Evolutionary conservation across 1,140 invertebrate genomes (phyloP), one percentile per base, ranked within the genome.

Genomic region (Philaenus spumarius): DNA sequence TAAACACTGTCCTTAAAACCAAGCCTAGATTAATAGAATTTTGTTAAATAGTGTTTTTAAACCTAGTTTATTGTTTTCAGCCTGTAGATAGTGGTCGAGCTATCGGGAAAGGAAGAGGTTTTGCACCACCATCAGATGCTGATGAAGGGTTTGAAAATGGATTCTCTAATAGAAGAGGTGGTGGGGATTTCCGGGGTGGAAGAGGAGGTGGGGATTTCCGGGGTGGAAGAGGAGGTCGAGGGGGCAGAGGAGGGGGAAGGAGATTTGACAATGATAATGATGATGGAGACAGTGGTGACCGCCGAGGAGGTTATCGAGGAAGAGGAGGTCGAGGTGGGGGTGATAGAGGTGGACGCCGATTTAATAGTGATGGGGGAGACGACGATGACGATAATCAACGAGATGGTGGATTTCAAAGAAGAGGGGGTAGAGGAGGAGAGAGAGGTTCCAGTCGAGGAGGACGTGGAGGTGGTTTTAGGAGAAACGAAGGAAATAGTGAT

Each of bases 21-120:
- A n/a, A n/a, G n/a, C n/a, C n/a, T n/a, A n/a, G n/a, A n/a, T n/a
- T n/a, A n/a, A n/a, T n/a, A n/a, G n/a, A n/a, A n/a, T n/a, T n/a
- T n/a, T n/a, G n/a, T n/a, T n/a, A n/a, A n/a, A n/a, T n/a, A n/a
- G n/a, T n/a, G n/a, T n/a, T n/a, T n/a, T n/a, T n/a, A n/a, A n/a
- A n/a, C n/a, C n/a, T n/a, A n/a, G n/a, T 39, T 23, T 7, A 45
- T 26, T 57, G 14, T 58, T 12, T 40, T 22, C 23, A 71, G 66
- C 55, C 55, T 42, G 60, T 63, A 0, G 64, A 65, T 26, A 59
- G 46, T 20, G 69, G 68, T 4, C 61, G 57, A 14, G 61, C 62
- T 39, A 68, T 61, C 26, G 64, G 69, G 6, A 66, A 63, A 48
- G 72, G 72, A 7, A 15, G 43, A 46, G 43, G 43, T 2, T 42